These are phyloP conservation scores for Drosophila virilis DNA, from an alignment of 1,140 invertebrate species.

Conservation along the genomic window DNA sequence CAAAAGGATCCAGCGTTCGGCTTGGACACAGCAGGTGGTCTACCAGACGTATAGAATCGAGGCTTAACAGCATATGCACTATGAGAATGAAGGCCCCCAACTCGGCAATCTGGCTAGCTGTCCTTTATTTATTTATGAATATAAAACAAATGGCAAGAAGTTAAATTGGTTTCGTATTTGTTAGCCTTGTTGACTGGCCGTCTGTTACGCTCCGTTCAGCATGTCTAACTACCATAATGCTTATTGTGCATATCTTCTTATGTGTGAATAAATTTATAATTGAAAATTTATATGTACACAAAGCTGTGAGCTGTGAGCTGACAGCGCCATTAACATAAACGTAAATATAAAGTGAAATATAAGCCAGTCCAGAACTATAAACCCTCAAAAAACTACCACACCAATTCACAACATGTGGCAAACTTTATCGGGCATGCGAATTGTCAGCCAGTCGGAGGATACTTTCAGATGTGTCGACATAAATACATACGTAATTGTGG, in stretches of 20 bases:
- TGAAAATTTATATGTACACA: conserved; percentile 61
- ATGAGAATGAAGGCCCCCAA: background rate
- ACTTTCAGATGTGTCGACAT: too few species aligned
- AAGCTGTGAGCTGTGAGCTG: conserved; percentile 44
- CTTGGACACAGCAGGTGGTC: background rate
- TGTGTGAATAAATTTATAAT: conserved; percentile 53
- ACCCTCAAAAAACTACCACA: background rate
- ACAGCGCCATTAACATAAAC: conserved; percentile 48
- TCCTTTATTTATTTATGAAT: conserved; percentile 77
- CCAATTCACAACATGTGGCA: background rate
- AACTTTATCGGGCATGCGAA: background rate
- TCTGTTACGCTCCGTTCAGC: conserved; percentile 69
- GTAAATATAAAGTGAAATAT: conserved; percentile 77
- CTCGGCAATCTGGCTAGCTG: conserved; percentile 25
- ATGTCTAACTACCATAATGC: conserved; percentile 50
- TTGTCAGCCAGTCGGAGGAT: too few species aligned
- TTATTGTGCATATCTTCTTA: conserved; percentile 32
- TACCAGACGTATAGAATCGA: background rate
- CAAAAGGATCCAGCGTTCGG: conserved; percentile 15
- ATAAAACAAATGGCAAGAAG: conserved; percentile 74
- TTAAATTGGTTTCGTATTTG: conserved; percentile 81
- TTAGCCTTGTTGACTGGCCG: conserved; percentile 70
- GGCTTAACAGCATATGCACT: conserved; percentile 23
- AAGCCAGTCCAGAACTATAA: conserved; percentile 57
- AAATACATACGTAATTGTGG: too few species aligned